phyloP scores from a whole-genome alignment of 1,140 invertebrate species.

The Dreissena rostriformis region DNA sequence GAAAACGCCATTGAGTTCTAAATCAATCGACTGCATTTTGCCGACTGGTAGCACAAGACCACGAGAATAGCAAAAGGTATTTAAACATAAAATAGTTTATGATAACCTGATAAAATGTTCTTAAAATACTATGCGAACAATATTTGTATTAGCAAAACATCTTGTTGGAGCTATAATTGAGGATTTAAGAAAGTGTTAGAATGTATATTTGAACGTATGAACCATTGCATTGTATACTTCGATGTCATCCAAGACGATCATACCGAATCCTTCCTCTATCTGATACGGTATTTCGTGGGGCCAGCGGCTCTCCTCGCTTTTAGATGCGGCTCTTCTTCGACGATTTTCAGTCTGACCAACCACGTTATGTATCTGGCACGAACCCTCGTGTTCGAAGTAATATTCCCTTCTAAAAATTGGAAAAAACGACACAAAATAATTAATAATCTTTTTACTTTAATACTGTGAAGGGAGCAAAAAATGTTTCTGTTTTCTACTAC shows the following conservation, averaged over 20 bases:
- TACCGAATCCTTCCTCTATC: constrained; percentile 13
- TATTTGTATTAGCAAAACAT: background rate
- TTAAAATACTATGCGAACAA: too few species aligned
- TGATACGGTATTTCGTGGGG: constrained; percentile 1
- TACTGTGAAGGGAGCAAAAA: too few species aligned
- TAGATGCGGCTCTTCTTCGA: constrained; percentile 7
- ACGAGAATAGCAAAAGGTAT: background rate
- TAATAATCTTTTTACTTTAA: too few species aligned
- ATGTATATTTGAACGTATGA: background rate
- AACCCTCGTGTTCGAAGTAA: too few species aligned
- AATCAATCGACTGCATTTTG: background rate
- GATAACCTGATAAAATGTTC: too few species aligned
- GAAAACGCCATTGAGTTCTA: too few species aligned
- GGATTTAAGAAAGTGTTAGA: background rate
- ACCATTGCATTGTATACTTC: background rate
- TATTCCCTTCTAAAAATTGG: too few species aligned
- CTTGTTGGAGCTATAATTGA: background rate
- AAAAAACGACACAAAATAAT: too few species aligned
- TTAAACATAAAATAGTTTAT: background rate
- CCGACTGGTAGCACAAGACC: background rate
- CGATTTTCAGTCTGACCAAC: too few species aligned
- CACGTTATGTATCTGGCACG: too few species aligned
- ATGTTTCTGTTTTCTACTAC: too few species aligned
- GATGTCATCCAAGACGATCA: background rate
- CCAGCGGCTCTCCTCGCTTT: background rate